phyloP scores from a whole-genome alignment of 1,140 invertebrate genomes.

The Achroia grisella region DNA sequence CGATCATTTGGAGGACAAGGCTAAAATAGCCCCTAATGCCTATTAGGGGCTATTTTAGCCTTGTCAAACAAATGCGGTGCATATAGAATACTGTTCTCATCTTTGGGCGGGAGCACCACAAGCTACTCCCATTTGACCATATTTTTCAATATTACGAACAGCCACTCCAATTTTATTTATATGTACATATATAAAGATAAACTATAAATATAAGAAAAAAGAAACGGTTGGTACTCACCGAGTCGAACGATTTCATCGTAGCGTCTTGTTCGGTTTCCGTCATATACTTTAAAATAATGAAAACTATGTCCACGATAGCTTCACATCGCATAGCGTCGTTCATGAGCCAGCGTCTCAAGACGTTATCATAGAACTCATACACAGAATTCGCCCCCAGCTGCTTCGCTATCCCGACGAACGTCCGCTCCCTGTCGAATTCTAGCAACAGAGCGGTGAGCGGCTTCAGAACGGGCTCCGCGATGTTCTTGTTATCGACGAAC shows the following conservation, averaged over 20 bases:
- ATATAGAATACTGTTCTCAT: too few species aligned
- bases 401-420: conserved; percentile 21
- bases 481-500: conserved; percentile 18
- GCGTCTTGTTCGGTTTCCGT: conserved; percentile 31
- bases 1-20: too few species aligned
- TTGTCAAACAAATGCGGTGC: too few species aligned
- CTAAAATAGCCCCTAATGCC: too few species aligned
- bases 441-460: conserved; percentile 24
- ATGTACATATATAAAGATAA: too few species aligned
- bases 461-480: conserved; percentile 12
- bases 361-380: conserved; percentile 27
- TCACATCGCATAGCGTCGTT: conserved; percentile 32
- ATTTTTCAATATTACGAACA: too few species aligned
- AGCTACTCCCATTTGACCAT: too few species aligned
- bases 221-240: conserved; percentile 14
- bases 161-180: too few species aligned
- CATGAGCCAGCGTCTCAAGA: conserved; percentile 27
- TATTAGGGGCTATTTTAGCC: too few species aligned
- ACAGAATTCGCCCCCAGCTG: conserved; percentile 14
- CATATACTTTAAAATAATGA: conserved; percentile 29
- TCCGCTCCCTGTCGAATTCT: conserved; percentile 22
- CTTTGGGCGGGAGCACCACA: too few species aligned
- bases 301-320: conserved; percentile 32
- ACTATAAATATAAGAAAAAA: not conserved
- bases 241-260: conserved; percentile 28